These are phyloP conservation scores for Fopius arisanus DNA, from an alignment of 1,140 invertebrate species.

Conservation along the genomic window DNA sequence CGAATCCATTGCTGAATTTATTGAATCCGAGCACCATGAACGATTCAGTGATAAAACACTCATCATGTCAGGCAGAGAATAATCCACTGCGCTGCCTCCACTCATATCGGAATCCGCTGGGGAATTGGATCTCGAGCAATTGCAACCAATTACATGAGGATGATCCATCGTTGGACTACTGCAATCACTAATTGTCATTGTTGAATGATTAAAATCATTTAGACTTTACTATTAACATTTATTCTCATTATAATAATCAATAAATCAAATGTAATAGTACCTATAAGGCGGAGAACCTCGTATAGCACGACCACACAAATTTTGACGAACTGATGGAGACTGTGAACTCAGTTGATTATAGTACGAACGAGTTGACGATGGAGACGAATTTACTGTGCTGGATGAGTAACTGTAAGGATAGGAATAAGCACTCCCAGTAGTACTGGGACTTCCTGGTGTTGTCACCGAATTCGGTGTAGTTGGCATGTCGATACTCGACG, in stretches of 20 bases:
- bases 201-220: too few relatives aligned
- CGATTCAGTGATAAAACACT: constrained; percentile 51
- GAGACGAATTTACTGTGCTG: constrained; percentile 42
- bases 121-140: constrained; percentile 68
- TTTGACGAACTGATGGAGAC: constrained; percentile 42
- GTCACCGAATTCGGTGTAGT: constrained; percentile 55
- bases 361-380: constrained; percentile 37
- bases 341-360: constrained; percentile 43
- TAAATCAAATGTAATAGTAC: too few relatives aligned
- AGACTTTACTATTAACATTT: too few relatives aligned
- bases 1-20: constrained; percentile 41
- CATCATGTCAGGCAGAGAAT: constrained; percentile 73
- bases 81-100: constrained; percentile 69
- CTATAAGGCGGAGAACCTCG: constrained; percentile 59
- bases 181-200: constrained; percentile 62
- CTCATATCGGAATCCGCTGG: constrained; percentile 72
- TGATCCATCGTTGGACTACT: constrained; percentile 66
- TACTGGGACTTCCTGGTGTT: constrained; percentile 66
- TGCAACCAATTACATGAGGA: constrained; percentile 54
- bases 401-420: constrained; percentile 52
- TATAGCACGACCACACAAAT: constrained; percentile 56
- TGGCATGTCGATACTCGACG: constrained; percentile 47
- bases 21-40: constrained; percentile 43
- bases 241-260: too few relatives aligned
- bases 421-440: constrained; percentile 64